These are phyloP conservation scores for Leptura quadrifasciata DNA, from an alignment of 2,888 invertebrate genomes.

Conservation along the genomic window DNA sequence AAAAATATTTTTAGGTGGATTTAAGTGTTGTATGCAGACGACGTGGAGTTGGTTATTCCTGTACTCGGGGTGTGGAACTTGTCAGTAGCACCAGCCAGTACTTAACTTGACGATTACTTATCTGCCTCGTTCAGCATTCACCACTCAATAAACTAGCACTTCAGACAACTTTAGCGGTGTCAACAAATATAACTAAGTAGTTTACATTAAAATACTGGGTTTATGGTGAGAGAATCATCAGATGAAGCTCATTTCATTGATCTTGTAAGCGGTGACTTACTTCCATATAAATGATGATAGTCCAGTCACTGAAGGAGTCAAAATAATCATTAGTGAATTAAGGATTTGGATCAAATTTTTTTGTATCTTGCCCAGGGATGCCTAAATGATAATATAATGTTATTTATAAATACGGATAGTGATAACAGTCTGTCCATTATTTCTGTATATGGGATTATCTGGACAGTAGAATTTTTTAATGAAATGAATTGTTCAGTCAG, in stretches of 20 bases:
- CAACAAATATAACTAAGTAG: slow-evolving; percentile 57
- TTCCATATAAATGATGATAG: slow-evolving; percentile 52
- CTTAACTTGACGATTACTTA: slow-evolving; percentile 60
- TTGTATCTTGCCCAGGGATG: too few relatives aligned
- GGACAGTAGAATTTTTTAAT: too few relatives aligned
- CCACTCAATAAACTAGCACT: slow-evolving; percentile 57
- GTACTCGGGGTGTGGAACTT: slow-evolving; percentile 54
- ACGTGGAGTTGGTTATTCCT: slow-evolving; percentile 41
- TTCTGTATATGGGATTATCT: too few relatives aligned
- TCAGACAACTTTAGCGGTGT: slow-evolving; percentile 53
- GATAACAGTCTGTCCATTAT: too few relatives aligned
- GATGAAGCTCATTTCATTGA: slow-evolving; percentile 45
- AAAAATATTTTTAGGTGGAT: slow-evolving; percentile 52
- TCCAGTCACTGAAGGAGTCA: too few relatives aligned
- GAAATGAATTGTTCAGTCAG: too few relatives aligned
- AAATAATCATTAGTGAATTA: too few relatives aligned
- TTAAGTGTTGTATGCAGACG: slow-evolving; percentile 42
- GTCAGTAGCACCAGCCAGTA: slow-evolving; percentile 58
- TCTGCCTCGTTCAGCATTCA: slow-evolving; percentile 54
- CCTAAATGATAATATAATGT: too few relatives aligned
- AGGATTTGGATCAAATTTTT: too few relatives aligned
- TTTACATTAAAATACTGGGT: slow-evolving; percentile 56
- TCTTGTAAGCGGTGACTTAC: slow-evolving; percentile 51
- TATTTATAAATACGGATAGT: too few relatives aligned
- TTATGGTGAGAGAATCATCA: slow-evolving; percentile 47